Percentiles rank a stretch among this genome's conserved stretches.
phyloP scores from a whole-genome alignment of 2,113 vertebrate species.

The Pardalotus punctatus region DNA sequence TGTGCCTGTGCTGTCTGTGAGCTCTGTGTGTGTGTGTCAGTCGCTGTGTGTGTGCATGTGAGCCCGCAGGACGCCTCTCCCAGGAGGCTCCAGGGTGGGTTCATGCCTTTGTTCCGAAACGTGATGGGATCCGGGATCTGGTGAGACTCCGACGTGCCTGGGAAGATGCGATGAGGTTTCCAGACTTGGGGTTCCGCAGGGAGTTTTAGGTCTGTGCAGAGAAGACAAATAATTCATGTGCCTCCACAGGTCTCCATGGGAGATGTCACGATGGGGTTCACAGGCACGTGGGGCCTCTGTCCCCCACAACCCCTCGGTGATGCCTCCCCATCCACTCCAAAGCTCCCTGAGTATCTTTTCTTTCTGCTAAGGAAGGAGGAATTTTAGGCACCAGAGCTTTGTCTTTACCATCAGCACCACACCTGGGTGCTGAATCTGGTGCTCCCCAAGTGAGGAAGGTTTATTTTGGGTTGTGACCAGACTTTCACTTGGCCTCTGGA shows the following conservation, averaged over 20 bases:
- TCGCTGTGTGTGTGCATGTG: not conserved
- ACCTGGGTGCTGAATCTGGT: not conserved
- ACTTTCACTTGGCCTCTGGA: not conserved
- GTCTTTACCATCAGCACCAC: not conserved
- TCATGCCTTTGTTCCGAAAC: accelerated
- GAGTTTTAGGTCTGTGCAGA: not conserved
- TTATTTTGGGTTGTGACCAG: not conserved
- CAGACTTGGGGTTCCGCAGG: not conserved
- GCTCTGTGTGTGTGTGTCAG: not conserved
- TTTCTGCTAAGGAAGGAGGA: not conserved
- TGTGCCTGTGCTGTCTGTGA: slow-evolving; percentile 13
- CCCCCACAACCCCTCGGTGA: not conserved
- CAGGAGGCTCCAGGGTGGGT: accelerated
- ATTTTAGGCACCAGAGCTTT: not conserved
- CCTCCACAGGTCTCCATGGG: not conserved
- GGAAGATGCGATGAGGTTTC: not conserved
- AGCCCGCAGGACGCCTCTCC: not conserved
- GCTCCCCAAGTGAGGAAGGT: not conserved
- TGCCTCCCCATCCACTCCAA: not conserved
- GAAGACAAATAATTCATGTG: not conserved
- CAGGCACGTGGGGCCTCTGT: not conserved
- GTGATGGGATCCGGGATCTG: accelerated
- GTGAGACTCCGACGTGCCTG: not conserved
- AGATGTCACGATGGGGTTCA: not conserved
- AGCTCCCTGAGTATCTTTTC: not conserved